These are phyloP conservation scores for Acrossocheilus wenchowensis DNA, from an alignment of 2,797 vertebrate genomes.

Conservation along the genomic window DNA sequence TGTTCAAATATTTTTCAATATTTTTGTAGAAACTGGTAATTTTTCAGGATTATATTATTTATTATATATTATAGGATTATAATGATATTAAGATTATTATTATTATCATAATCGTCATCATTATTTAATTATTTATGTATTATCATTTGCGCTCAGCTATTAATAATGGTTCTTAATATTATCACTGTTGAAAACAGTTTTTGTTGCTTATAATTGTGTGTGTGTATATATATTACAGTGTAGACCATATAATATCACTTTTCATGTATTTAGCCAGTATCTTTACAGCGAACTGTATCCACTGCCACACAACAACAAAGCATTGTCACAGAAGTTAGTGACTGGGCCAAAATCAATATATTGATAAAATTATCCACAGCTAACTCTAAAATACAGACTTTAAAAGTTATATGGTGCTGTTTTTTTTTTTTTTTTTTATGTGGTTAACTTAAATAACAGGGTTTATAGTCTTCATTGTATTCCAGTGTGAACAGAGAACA, in stretches of 20 bases:
- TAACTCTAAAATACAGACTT: background rate
- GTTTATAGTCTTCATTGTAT: constrained; percentile 8
- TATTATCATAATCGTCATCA: too few relatives aligned
- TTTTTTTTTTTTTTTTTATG: background rate
- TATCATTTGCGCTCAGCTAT: background rate
- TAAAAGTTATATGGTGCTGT: background rate
- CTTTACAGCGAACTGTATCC: background rate
- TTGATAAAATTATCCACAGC: constrained; percentile 13
- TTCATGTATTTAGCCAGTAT: background rate
- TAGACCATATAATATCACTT: background rate
- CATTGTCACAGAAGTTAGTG: background rate
- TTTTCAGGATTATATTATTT: too few relatives aligned
- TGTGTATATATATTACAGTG: background rate
- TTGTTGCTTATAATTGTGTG: too few relatives aligned
- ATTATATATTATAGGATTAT: too few relatives aligned
- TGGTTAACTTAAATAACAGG: constrained; percentile 4
- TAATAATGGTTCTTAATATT: background rate
- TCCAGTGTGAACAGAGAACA: background rate
- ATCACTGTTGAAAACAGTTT: too few relatives aligned
- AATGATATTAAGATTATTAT: too few relatives aligned
- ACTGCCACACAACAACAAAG: background rate
- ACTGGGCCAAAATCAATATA: constrained; percentile 23
- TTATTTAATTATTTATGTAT: too few relatives aligned
- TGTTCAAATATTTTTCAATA: too few relatives aligned
- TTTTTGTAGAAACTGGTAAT: too few relatives aligned